These are phyloP conservation scores for Cichladusa arquata DNA, from an alignment of 2,113 vertebrate genomes.

Conservation along the genomic window DNA sequence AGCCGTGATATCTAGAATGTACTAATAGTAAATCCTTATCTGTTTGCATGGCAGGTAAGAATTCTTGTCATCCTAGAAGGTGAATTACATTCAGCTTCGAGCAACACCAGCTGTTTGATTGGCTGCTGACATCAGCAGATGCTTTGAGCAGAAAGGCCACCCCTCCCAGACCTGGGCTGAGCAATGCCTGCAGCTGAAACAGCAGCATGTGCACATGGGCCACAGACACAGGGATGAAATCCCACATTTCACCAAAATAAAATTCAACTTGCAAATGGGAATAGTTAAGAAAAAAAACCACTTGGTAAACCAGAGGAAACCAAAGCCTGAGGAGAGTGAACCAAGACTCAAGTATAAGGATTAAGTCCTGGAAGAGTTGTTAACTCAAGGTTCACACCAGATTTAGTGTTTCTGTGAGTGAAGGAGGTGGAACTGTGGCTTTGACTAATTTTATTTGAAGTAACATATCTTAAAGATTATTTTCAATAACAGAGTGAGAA, in stretches of 20 bases:
- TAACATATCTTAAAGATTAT: background rate
- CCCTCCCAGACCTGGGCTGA: background rate
- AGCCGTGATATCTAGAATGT: background rate
- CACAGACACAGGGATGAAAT: background rate
- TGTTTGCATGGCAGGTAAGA: background rate
- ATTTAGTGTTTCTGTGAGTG: background rate
- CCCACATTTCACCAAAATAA: background rate
- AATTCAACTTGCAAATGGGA: background rate
- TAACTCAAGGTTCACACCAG: background rate
- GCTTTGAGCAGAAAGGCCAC: background rate
- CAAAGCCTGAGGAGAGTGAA: background rate
- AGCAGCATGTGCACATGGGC: background rate
- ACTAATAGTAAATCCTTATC: background rate
- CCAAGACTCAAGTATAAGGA: background rate
- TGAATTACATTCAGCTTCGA: background rate
- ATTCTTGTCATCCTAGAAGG: background rate
- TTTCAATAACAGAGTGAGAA: background rate
- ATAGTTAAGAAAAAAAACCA: background rate
- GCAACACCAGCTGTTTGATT: background rate
- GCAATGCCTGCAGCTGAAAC: background rate
- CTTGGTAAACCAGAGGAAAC: background rate
- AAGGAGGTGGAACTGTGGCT: background rate
- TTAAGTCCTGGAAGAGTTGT: background rate
- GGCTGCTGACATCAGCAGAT: accelerated
- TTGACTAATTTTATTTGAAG: background rate